Evolutionary conservation across 2,888 invertebrate genomes (phyloP).

Genomic region (Lapara coniferarum): DNA sequence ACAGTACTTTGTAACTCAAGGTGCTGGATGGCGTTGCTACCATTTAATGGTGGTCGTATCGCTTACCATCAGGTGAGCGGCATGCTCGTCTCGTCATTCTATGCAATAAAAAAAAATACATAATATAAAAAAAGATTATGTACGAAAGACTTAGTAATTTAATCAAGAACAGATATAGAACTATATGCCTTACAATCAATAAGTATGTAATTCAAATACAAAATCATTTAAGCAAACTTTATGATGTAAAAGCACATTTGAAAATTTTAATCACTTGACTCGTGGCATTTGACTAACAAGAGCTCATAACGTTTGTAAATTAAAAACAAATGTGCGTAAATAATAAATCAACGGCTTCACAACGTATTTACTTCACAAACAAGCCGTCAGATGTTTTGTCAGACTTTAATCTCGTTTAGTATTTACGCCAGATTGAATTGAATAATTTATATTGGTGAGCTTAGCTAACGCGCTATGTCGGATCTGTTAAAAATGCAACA

Average conservation of each 20-base stretch:
- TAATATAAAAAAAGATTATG: no score
- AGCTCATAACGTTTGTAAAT: slow-evolving; percentile 31
- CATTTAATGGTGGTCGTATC: no score
- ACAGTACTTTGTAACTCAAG: no score
- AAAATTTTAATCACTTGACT: slow-evolving; percentile 26
- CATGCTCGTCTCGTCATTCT: no score
- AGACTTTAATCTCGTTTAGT: slow-evolving; percentile 48
- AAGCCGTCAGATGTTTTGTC: slow-evolving; percentile 49
- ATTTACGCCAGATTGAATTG: slow-evolving; percentile 43
- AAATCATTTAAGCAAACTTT: no score
- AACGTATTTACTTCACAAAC: slow-evolving; percentile 37
- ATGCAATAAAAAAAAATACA: no score
- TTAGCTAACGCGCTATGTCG: slow-evolving; percentile 22
- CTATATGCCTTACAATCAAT: no score
- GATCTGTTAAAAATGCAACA: slow-evolving; percentile 22
- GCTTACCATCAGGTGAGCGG: no score
- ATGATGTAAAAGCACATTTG: slow-evolving; percentile 18
- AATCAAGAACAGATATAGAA: no score
- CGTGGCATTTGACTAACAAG: slow-evolving; percentile 13
- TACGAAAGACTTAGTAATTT: no score
- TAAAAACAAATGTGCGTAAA: slow-evolving; percentile 43
- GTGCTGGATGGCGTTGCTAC: no score
- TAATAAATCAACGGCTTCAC: slow-evolving; percentile 43
- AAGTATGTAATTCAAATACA: no score
- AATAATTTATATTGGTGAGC: slow-evolving; percentile 28